Evolutionary conservation across 2,888 invertebrate genomes (phyloP).

Genomic region (Pollenia labialis): DNA sequence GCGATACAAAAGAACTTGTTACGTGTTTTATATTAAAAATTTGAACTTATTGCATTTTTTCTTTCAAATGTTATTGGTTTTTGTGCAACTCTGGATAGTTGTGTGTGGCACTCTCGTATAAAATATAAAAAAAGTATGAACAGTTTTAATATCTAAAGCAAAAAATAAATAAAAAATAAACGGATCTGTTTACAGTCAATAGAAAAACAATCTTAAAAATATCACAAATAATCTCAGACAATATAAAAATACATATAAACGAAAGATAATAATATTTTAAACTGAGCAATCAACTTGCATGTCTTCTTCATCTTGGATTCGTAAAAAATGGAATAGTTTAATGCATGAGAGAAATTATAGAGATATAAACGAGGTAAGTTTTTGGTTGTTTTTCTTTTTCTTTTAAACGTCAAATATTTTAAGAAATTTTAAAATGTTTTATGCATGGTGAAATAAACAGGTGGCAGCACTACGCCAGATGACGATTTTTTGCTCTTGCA

Average conservation of each 20-base stretch:
- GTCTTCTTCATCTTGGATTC: slow-evolving; percentile 78
- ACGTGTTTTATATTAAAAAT: slow-evolving; percentile 44
- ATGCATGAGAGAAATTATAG: slow-evolving; percentile 80
- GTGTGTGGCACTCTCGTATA: neutral
- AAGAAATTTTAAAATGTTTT: neutral
- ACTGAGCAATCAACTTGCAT: slow-evolving; percentile 77
- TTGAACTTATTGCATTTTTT: slow-evolving; percentile 47
- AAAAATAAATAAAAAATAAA: neutral
- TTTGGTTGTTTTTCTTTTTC: neutral
- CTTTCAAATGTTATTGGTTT: slow-evolving; percentile 31
- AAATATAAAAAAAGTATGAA: slow-evolving; percentile 27
- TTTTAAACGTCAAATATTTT: neutral
- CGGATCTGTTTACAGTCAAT: slow-evolving; percentile 31
- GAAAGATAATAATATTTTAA: slow-evolving; percentile 46
- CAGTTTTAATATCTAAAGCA: slow-evolving; percentile 37
- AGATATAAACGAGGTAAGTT: slow-evolving; percentile 82
- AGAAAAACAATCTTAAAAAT: slow-evolving; percentile 53
- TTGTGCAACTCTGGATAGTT: neutral
- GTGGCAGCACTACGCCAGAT: too few relatives aligned
- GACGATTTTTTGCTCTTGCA: too few relatives aligned
- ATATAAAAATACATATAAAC: slow-evolving; percentile 11
- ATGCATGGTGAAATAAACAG: too few relatives aligned
- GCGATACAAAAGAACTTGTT: slow-evolving; percentile 27
- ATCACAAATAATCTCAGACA: slow-evolving; percentile 36
- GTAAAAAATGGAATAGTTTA: slow-evolving; percentile 80